Percentiles rank a stretch among this genome's conserved stretches.
These are phyloP conservation scores for Cinara cedri DNA, from an alignment of 2,888 invertebrate genomes.

Conservation along the genomic window DNA sequence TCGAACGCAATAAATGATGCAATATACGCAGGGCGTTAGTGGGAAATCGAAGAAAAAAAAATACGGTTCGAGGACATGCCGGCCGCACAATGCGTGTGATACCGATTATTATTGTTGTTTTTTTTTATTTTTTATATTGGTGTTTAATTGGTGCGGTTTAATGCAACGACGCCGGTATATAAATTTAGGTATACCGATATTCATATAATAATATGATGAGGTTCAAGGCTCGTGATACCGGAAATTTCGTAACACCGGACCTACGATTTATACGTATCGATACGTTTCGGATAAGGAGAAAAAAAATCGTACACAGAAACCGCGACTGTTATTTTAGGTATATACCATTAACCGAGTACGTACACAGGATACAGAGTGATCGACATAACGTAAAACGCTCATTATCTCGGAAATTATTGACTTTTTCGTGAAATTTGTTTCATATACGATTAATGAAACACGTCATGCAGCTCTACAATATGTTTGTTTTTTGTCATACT, in stretches of 20 bases:
- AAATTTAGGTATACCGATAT: no score
- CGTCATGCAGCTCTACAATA: no score
- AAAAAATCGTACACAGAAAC: no score
- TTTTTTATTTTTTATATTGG: neutral
- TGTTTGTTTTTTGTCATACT: no score
- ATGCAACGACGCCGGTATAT: neutral
- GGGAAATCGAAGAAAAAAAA: neutral
- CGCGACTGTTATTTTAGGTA: no score
- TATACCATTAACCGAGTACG: no score
- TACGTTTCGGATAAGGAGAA: neutral
- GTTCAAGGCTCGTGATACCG: slow-evolving; percentile 45
- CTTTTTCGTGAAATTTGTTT: no score
- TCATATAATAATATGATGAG: no score
- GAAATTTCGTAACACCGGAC: neutral
- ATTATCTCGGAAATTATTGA: no score
- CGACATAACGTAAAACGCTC: no score
- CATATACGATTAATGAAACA: no score
- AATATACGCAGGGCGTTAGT: neutral
- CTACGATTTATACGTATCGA: neutral
- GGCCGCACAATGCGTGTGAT: slow-evolving; percentile 19
- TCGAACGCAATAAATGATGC: slow-evolving; percentile 23
- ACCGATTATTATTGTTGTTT: neutral
- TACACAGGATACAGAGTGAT: no score
- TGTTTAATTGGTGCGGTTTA: slow-evolving; percentile 16
- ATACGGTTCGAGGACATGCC: slow-evolving; percentile 24